Conservation (phyloP, 2,888 invertebrate genomes). For the Monopis laevigella region DNA sequence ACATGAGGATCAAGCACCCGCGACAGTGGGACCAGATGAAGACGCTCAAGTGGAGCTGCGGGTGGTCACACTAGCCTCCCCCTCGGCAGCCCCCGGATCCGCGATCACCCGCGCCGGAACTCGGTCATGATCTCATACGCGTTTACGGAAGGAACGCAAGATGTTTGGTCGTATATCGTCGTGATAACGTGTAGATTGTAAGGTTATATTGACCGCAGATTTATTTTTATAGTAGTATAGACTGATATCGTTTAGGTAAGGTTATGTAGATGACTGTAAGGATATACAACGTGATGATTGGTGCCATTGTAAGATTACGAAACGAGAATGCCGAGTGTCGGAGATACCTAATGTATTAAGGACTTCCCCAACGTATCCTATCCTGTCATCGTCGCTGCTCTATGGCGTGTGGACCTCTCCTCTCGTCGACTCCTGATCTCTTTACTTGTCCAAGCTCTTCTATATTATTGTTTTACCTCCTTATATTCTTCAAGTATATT, state of each 20-base stretch:
- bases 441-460: too few relatives aligned
- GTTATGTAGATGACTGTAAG: slow-evolving; percentile 20
- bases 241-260: slow-evolving; percentile 58
- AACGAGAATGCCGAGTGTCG: neutral
- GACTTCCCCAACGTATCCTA: neutral
- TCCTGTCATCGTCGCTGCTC: slow-evolving; percentile 1
- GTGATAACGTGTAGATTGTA: neutral
- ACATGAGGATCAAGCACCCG: slow-evolving; percentile 86
- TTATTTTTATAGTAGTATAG: slow-evolving; percentile 67
- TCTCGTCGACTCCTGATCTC: too few relatives aligned
- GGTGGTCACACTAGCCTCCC: slow-evolving; percentile 42
- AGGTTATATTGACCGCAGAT: slow-evolving; percentile 61
- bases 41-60: slow-evolving; percentile 78
- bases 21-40: slow-evolving; percentile 87
- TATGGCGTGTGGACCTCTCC: too few relatives aligned
- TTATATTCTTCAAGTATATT: too few relatives aligned
- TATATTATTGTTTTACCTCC: too few relatives aligned
- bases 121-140: neutral
- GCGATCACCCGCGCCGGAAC: neutral
- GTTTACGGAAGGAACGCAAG: neutral
- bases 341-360: neutral
- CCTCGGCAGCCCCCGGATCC: neutral
- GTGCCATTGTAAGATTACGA: slow-evolving; percentile 41
- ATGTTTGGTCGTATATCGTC: neutral
- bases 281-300: slow-evolving; percentile 63